Evolutionary conservation across 2,797 vertebrate species (phyloP).

Genomic region (Macrochelys suwanniensis): DNA sequence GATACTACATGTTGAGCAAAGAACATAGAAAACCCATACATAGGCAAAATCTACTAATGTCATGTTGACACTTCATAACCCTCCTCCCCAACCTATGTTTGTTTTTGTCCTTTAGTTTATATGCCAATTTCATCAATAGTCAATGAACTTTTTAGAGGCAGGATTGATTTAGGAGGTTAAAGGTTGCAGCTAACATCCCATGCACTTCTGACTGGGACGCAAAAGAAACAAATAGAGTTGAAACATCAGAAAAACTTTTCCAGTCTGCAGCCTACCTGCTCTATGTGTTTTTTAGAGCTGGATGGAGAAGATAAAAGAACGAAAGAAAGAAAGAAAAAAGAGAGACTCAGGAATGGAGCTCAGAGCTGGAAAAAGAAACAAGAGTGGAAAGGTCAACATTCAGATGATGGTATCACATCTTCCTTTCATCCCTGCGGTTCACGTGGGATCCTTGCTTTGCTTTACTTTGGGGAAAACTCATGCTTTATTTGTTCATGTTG

Average conservation of each 20-base stretch:
- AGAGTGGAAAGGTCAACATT: constrained; percentile 80
- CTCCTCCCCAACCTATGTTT: background rate
- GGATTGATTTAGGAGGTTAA: constrained; percentile 64
- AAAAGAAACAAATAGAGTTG: constrained; percentile 66
- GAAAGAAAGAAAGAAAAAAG: constrained; percentile 63
- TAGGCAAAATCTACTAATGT: constrained; percentile 7
- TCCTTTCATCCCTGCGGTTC: constrained; percentile 82
- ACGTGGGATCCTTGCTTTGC: constrained; percentile 77
- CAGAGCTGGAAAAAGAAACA: constrained; percentile 79
- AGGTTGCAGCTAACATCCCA: constrained; percentile 86
- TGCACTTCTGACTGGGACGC: constrained; percentile 76
- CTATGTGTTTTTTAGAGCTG: constrained; percentile 59
- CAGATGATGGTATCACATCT: constrained; percentile 82
- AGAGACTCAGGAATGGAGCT: constrained; percentile 63
- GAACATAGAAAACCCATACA: background rate
- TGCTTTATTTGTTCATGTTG: constrained; percentile 83
- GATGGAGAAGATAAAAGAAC: constrained; percentile 71
- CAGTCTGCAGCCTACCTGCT: constrained; percentile 70
- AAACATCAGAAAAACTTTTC: constrained; percentile 63
- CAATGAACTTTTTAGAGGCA: constrained; percentile 32
- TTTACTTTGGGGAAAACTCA: constrained; percentile 79
- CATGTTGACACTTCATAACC: background rate
- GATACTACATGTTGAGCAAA: background rate
- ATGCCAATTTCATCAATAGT: background rate
- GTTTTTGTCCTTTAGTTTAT: background rate